These are phyloP conservation scores for Drosophila parthenogenetica DNA, from an alignment of 2,888 invertebrate genomes.

Conservation along the genomic window DNA sequence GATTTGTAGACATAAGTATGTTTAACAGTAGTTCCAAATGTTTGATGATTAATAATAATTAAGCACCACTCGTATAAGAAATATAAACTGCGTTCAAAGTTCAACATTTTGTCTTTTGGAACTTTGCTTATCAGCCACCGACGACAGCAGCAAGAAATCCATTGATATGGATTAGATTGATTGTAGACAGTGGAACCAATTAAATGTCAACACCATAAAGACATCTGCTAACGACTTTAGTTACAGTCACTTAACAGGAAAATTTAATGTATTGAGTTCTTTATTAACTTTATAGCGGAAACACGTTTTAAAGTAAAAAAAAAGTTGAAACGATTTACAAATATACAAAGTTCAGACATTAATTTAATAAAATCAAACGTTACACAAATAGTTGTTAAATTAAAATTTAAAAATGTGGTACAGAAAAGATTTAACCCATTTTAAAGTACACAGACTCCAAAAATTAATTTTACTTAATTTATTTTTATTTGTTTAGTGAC, in stretches of 20 bases:
- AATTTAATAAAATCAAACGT: no score
- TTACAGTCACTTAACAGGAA: neutral
- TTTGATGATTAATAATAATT: conserved; percentile 51
- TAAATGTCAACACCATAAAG: conserved; percentile 32
- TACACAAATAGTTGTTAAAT: no score
- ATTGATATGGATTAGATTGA: conserved; percentile 49
- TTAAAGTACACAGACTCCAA: no score
- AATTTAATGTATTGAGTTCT: no score
- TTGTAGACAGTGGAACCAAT: conserved; percentile 29
- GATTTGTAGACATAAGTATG: conserved; percentile 2
- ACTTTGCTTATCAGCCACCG: conserved; percentile 48
- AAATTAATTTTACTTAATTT: no score
- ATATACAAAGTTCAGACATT: no score
- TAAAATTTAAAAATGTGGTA: no score
- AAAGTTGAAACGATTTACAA: no score
- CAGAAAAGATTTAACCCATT: no score
- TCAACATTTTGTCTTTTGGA: conserved; percentile 24
- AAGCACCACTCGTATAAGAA: conserved; percentile 11
- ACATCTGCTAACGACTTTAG: neutral
- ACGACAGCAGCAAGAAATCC: conserved; percentile 36
- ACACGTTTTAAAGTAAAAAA: no score
- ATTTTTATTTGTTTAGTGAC: no score
- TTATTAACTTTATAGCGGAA: no score
- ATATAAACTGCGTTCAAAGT: conserved; percentile 52
- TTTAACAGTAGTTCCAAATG: neutral